Percentiles rank a stretch among this genome's conserved stretches.
Evolutionary conservation across 2,888 invertebrate species (phyloP).

Genomic region (Cylindroiulus punctatus): DNA sequence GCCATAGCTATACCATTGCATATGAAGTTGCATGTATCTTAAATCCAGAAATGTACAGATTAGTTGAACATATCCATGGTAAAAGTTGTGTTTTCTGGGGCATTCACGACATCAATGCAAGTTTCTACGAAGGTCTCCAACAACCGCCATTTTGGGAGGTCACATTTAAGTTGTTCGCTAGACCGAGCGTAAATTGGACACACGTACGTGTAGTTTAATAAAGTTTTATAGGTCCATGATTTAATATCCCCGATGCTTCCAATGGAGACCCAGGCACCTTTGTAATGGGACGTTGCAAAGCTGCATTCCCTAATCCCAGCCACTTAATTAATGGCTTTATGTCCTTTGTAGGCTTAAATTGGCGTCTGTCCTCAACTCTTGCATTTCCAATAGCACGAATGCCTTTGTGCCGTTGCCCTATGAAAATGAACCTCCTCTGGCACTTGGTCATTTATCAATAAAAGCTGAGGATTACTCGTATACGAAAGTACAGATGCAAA

Average conservation of each 20-base stretch:
- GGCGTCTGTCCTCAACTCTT: conserved; percentile 30
- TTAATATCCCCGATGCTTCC: conserved; percentile 5
- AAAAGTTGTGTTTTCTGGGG: no score
- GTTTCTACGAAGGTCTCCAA: neutral
- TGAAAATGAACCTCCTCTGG: conserved; percentile 37
- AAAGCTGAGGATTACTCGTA: conserved; percentile 23
- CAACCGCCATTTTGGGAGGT: conserved; percentile 10
- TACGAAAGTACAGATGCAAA: conserved; percentile 42
- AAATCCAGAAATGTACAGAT: no score
- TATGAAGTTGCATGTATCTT: no score
- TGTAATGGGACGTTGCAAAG: conserved; percentile 17
- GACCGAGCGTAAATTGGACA: neutral
- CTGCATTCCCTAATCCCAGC: conserved; percentile 37
- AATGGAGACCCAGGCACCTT: neutral
- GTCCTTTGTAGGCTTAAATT: conserved; percentile 38
- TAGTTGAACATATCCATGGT: no score
- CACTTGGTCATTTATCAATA: conserved; percentile 43
- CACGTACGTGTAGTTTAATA: conserved; percentile 17
- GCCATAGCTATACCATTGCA: no score
- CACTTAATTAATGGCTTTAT: conserved; percentile 42
- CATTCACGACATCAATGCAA: no score
- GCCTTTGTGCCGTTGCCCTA: conserved; percentile 21
- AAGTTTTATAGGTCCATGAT: conserved; percentile 41
- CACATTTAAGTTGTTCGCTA: neutral
- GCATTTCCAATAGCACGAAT: neutral